These are phyloP conservation scores for Julus scanicus DNA, from an alignment of 2,888 invertebrate species.

Conservation along the genomic window DNA sequence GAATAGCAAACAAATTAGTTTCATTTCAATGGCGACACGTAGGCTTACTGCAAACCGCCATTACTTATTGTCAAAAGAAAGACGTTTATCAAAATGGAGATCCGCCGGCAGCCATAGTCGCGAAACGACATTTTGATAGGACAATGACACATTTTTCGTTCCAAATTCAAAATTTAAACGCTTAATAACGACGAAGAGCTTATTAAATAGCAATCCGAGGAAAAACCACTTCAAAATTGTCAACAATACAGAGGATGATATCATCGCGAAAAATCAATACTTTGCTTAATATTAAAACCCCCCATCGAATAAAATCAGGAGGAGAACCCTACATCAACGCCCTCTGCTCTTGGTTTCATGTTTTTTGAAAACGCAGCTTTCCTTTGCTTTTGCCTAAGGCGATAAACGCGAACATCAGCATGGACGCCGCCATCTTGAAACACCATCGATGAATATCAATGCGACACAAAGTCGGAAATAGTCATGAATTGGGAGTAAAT, in stretches of 20 bases:
- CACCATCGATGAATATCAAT: background rate
- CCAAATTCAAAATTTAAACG: conserved; percentile 34
- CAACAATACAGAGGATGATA: conserved; percentile 14
- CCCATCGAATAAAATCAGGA: background rate
- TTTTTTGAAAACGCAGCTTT: background rate
- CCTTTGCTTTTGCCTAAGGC: background rate
- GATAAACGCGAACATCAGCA: background rate
- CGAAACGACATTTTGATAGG: conserved; percentile 31
- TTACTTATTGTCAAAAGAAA: conserved; percentile 25
- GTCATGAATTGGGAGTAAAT: too few relatives aligned
- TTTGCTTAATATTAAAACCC: background rate
- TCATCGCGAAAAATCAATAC: background rate
- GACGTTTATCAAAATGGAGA: conserved; percentile 7
- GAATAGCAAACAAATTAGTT: conserved; percentile 42
- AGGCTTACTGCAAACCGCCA: background rate
- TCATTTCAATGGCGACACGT: conserved; percentile 23
- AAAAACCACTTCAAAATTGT: conserved; percentile 18
- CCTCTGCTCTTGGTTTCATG: background rate
- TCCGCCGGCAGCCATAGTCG: background rate
- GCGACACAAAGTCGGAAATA: too few relatives aligned
- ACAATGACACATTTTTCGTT: conserved; percentile 29
- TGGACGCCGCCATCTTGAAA: background rate
- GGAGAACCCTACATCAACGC: background rate
- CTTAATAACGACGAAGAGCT: conserved; percentile 18
- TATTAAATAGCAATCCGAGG: conserved; percentile 32